Base-by-base conservation (phyloP, 2,888 invertebrate genomes). In the Coremacera marginata region DNA sequence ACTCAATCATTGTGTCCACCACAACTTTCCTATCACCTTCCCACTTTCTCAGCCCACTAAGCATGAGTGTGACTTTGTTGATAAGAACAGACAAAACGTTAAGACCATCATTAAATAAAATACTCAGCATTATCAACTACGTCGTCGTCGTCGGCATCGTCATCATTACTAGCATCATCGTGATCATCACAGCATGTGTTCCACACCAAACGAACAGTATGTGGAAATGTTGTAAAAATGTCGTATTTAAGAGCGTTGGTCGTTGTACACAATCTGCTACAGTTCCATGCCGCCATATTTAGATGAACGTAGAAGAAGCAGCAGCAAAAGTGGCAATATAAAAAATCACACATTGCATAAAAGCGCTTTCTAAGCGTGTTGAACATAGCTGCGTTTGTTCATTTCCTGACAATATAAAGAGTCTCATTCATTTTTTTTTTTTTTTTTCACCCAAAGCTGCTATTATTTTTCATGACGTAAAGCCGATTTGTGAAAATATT, bases 401-500 rank as follows among this genome's bases (percentile, higher is more conserved):
- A 27, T 31, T 27, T n/a, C 16, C 19, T 71, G 19, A 55, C 55
- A 71, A 63, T 67, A 71, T 37, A 62, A 68, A 55, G 22, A 55
- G 57, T 34, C 51, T 14, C 52, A 63, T 22, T n/a, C n/a, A n/a
- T n/a, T n/a, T n/a, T n/a, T n/a, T n/a, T n/a, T n/a, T n/a, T 63
- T 73, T 51, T 73, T 73, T 73, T 60, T 14, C 31, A 25, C 11
- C 62, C 5, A 62, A 55, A 65, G 65, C 74, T 44, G 55, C 86
- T 84, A 86, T 86, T 87, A 86, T 82, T 85, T 87, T 87, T 86
- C 83, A 86, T 87, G 87, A 87, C 87, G 84, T 84, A 87, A 88
- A 88, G 88, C 88, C 88, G 88, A 88, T 88, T 88, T 85, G 82
- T 82, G 83, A 85, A 87, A 88, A 88, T 88, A 88, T 87, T 88